Percentiles rank a stretch among this genome's conserved stretches.
Evolutionary conservation across 1,140 invertebrate species (phyloP).

Genomic region (Saccostrea glomerata): DNA sequence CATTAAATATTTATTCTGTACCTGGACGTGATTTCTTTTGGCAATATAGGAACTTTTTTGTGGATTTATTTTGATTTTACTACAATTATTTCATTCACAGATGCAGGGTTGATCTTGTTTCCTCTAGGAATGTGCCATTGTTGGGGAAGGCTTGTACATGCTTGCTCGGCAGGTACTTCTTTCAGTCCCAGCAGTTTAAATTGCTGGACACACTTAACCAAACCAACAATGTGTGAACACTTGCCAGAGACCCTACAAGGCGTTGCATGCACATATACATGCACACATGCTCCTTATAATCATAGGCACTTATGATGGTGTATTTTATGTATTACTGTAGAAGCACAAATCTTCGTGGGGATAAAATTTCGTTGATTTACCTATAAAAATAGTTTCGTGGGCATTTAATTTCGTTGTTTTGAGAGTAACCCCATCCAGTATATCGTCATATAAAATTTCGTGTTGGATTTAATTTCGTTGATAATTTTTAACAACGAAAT

Average conservation of each 20-base stretch:
- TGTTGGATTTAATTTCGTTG: no score
- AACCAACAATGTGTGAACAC: constrained; percentile 34
- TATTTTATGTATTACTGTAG: no score
- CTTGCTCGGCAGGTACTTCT: not conserved
- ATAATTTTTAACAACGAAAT: no score
- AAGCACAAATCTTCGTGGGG: no score
- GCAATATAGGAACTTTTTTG: not conserved
- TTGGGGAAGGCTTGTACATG: constrained; percentile 57
- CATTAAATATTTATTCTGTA: not conserved
- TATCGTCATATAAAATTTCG: no score
- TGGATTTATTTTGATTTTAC: constrained; percentile 15
- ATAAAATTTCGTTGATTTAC: no score
- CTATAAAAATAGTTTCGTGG: no score
- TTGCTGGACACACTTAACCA: constrained; percentile 5
- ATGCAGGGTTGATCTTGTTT: constrained; percentile 50
- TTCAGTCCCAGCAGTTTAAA: constrained; percentile 7
- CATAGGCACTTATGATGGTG: no score
- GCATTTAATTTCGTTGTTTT: no score
- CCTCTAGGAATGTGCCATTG: constrained; percentile 58
- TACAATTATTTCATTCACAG: not conserved
- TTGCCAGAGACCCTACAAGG: not conserved
- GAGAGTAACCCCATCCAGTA: no score
- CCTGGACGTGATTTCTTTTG: not conserved
- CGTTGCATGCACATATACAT: no score
- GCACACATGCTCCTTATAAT: no score